Conservation (phyloP, 2,888 invertebrate genomes). For the Archaeoteleia sp. region DNA sequence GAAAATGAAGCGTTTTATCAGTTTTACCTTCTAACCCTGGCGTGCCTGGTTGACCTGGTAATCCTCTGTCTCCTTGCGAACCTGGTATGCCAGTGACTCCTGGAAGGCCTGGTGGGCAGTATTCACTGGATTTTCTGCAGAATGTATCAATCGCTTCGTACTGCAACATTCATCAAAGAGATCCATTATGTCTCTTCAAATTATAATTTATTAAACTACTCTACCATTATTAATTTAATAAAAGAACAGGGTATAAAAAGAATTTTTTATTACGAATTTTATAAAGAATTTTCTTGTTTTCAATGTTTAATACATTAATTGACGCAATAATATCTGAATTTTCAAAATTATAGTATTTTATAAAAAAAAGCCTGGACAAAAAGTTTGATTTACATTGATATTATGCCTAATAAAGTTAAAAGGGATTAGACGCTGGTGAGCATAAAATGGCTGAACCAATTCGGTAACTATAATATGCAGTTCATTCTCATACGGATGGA, state of each 20-base stretch:
- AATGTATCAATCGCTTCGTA: constrained; percentile 89
- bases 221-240: too few relatives aligned
- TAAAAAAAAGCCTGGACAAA: neutral
- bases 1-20: too few relatives aligned
- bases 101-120: constrained; percentile 83
- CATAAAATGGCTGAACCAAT: constrained; percentile 24
- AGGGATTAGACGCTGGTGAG: constrained; percentile 31
- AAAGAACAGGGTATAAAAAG: too few relatives aligned
- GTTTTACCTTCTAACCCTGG: constrained; percentile 80
- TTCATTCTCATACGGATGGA: constrained; percentile 33
- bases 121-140: constrained; percentile 88
- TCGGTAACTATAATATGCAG: constrained; percentile 29
- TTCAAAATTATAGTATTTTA: too few relatives aligned
- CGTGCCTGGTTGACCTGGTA: constrained; percentile 82
- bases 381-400: too few relatives aligned
- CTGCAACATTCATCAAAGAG: constrained; percentile 76
- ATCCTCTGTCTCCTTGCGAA: constrained; percentile 79
- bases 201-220: constrained; percentile 4
- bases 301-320: too few relatives aligned
- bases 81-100: constrained; percentile 78
- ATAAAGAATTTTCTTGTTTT: too few relatives aligned
- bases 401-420: constrained; percentile 16
- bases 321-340: too few relatives aligned
- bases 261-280: too few relatives aligned
- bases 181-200: constrained; percentile 19